Evolutionary conservation across 1,140 invertebrate species (phyloP).

Genomic region (Aricia agestis): DNA sequence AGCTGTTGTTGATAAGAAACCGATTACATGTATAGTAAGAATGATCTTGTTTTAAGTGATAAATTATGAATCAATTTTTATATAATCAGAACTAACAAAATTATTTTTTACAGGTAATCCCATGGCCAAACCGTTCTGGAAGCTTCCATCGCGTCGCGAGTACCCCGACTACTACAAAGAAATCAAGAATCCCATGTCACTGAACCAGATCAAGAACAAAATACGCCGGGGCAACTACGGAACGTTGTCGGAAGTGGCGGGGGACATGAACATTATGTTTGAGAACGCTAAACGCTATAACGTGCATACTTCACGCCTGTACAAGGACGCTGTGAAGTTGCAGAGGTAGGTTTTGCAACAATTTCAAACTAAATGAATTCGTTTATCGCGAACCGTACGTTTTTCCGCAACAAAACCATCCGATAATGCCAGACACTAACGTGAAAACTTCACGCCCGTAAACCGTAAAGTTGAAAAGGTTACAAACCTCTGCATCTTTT

Average conservation of each 20-base stretch:
- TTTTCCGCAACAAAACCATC: no score
- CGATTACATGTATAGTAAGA: no score
- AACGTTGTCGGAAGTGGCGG: constrained; percentile 92
- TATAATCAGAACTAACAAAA: no score
- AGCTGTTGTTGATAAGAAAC: no score
- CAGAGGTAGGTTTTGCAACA: constrained; percentile 44
- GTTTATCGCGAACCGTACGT: neutral
- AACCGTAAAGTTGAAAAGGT: neutral
- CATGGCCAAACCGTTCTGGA: constrained; percentile 93
- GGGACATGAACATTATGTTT: constrained; percentile 98
- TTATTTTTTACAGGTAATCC: constrained; percentile 82
- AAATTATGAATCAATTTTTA: no score
- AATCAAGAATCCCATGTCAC: constrained; percentile 96
- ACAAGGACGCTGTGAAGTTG: constrained; percentile 74
- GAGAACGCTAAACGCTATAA: constrained; percentile 98
- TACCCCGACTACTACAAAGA: constrained; percentile 99
- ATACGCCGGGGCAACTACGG: constrained; percentile 91
- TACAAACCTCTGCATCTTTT: no score
- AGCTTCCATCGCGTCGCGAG: constrained; percentile 90
- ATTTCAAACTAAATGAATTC: no score
- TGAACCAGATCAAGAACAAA: constrained; percentile 95
- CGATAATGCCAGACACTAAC: no score
- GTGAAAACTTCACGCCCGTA: neutral
- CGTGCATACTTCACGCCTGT: constrained; percentile 89
- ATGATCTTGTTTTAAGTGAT: no score